Base-by-base conservation (phyloP, 2,797 vertebrate species). In the Crypturellus tataupa region DNA sequence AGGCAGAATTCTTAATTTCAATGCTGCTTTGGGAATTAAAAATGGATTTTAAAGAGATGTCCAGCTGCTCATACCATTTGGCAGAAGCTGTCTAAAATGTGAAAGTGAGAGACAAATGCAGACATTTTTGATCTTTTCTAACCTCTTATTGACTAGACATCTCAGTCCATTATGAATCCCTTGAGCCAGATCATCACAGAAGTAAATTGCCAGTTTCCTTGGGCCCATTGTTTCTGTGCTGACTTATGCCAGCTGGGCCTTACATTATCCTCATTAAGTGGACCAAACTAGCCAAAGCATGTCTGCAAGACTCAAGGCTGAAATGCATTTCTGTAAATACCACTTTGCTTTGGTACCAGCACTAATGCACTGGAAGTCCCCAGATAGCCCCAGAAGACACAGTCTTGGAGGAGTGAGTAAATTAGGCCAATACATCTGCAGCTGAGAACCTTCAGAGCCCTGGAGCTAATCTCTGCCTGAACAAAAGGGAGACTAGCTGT, bases 91-190 rank as follows among this genome's bases (percentile, higher is more conserved):
- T 60, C 49, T 87, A 76, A 94, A 83, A 67, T 72, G 69, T 42
- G 71, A 80, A 86, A 58, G 40, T 7, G 12, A 27, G 58, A 64
- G 39, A 75, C 86, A 93, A 91, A 92, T 71, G 80, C 51, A 85
- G 60, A 60, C 58, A 31, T 60, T 80, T n/a, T 60, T 15, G 70
- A 67, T 83, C 37, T 25, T 5, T 70, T 84, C 59, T 86, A 87
- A n/a, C 63, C 63, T 91, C 60, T 86, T 92, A 68, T 93, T 73
- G 82, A 81, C 80, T 88, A 92, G 92, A 80, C 75, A 73, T 71
- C 80, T 95, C 70, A 71, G 92, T 93, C 94, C 85, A 91, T 95
- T 96, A 94, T 37, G 88, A 94, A 92, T 96, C 95, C 94, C 95
- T 80, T 55, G 94, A 88, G 94, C 60, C 80, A 62, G 85, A 71